Conservation (phyloP, 2,888 invertebrate species). For the Ophonus ardosiacus region DNA sequence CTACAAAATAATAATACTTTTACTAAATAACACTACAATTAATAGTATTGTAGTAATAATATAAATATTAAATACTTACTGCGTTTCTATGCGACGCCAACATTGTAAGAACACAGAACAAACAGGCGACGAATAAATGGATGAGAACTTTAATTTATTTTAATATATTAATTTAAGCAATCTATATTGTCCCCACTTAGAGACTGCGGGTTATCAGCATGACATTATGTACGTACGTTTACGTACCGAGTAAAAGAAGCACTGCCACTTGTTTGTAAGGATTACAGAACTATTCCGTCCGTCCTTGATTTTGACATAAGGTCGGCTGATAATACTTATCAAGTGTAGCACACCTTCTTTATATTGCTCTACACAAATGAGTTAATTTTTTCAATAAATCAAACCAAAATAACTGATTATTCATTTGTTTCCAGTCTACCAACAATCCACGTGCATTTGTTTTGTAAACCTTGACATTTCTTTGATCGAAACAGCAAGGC, state of each 20-base stretch:
- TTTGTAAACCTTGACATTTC: constrained; percentile 46
- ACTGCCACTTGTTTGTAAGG: constrained; percentile 43
- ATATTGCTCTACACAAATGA: background rate
- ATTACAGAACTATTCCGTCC: constrained; percentile 24
- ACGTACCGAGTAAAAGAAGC: background rate
- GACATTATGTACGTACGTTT: background rate
- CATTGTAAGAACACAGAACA: constrained; percentile 36
- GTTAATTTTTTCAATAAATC: background rate
- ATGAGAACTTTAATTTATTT: constrained; percentile 54
- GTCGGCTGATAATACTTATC: constrained; percentile 41
- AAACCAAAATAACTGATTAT: background rate
- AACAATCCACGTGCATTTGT: constrained; percentile 26
- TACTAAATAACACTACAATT: constrained; percentile 11
- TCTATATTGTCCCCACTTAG: constrained; percentile 49
- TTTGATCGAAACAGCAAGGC: background rate
- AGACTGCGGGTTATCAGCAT: constrained; percentile 51
- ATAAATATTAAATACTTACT: constrained; percentile 23
- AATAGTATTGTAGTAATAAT: background rate
- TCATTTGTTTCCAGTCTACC: background rate
- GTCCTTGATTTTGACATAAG: constrained; percentile 44
- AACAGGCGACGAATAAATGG: constrained; percentile 49
- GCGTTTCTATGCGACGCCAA: constrained; percentile 49
- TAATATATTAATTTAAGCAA: constrained; percentile 62
- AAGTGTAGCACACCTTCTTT: background rate
- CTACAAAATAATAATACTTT: constrained; percentile 63